These are phyloP conservation scores for Pampus argenteus DNA, from an alignment of 2,797 vertebrate genomes.

Conservation along the genomic window DNA sequence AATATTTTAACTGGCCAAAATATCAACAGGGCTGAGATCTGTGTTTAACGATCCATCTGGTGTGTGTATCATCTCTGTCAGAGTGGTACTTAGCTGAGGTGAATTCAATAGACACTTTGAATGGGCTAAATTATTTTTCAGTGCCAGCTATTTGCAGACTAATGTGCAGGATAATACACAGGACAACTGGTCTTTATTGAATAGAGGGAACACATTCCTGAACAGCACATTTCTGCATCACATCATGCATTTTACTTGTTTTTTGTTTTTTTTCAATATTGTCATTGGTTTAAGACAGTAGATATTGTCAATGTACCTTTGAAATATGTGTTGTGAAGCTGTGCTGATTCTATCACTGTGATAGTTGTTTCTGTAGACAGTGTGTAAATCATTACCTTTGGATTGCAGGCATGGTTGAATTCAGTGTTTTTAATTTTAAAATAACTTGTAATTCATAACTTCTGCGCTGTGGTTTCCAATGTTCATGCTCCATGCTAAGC, in stretches of 20 bases:
- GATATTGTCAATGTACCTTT: not conserved
- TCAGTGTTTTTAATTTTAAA: not conserved
- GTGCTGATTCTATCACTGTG: too few relatives aligned
- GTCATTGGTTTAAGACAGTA: not conserved
- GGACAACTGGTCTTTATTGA: not conserved
- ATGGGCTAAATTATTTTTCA: constrained; percentile 38
- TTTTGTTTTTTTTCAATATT: not conserved
- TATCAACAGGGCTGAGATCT: constrained; percentile 11
- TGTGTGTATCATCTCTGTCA: constrained; percentile 26
- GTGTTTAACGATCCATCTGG: constrained; percentile 20
- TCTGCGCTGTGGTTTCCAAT: too few relatives aligned
- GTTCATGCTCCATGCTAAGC: too few relatives aligned
- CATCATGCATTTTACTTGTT: too few relatives aligned
- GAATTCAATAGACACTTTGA: too few relatives aligned
- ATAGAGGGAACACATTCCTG: not conserved
- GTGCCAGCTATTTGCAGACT: constrained; percentile 17
- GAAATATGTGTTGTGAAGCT: not conserved
- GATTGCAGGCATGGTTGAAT: not conserved
- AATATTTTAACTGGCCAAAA: constrained; percentile 14
- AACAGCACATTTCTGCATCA: not conserved
- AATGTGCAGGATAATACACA: not conserved
- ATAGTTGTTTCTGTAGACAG: too few relatives aligned
- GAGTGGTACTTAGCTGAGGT: constrained; percentile 24
- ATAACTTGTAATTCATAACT: not conserved
- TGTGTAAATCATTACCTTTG: not conserved